Conservation (phyloP, 2,888 invertebrate species). For the Pecten maximus region DNA sequence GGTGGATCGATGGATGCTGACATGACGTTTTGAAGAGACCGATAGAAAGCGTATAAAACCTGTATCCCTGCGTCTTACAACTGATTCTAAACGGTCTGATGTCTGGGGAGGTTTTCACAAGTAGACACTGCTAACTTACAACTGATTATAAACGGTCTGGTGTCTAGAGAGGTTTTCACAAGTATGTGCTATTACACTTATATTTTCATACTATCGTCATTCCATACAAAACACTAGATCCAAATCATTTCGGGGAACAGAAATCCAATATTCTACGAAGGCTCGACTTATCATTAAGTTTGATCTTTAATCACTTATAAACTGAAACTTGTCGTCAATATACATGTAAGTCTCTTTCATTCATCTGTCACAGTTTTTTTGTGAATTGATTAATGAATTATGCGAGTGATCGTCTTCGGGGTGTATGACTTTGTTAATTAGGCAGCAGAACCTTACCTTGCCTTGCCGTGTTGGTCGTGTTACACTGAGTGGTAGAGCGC, state of each 20-base stretch:
- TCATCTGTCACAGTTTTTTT: neutral
- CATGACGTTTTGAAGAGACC: too few species aligned
- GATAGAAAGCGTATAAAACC: too few species aligned
- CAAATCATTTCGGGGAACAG: neutral
- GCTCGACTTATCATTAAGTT: neutral
- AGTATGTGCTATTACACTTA: neutral
- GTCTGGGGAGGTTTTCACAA: neutral
- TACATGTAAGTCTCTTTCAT: neutral
- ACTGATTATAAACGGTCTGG: neutral
- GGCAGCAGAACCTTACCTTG: neutral
- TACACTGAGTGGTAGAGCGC: neutral
- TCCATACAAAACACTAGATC: neutral
- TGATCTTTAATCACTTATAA: conserved; percentile 23
- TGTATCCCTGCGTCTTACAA: too few species aligned
- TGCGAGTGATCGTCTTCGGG: neutral
- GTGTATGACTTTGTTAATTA: neutral
- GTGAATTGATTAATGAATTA: neutral
- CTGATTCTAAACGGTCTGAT: too few species aligned
- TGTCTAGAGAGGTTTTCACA: neutral
- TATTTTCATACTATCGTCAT: neutral
- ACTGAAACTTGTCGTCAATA: conserved; percentile 13
- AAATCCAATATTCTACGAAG: neutral
- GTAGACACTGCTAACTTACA: neutral
- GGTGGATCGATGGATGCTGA: too few species aligned
- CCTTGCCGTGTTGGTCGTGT: neutral